Evolutionary conservation across 2,113 vertebrate species (phyloP).

Genomic region (Phoxinus phoxinus): DNA sequence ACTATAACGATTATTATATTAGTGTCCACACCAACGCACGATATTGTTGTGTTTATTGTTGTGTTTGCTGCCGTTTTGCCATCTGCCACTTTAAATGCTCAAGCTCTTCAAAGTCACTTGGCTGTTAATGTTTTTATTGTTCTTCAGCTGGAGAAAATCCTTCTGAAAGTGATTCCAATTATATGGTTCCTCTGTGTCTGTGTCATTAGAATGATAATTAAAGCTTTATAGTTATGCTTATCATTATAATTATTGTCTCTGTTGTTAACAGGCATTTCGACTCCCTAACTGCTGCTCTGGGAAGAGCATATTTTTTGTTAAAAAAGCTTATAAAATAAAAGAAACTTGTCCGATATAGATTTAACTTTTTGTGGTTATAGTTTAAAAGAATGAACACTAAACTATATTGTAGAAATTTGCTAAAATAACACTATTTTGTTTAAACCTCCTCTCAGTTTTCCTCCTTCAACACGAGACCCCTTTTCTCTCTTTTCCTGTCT

Average conservation of each 20-base stretch:
- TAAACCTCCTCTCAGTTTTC: not conserved
- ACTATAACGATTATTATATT: not conserved
- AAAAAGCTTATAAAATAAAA: not conserved
- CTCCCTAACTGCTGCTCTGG: not conserved
- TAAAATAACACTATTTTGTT: not conserved
- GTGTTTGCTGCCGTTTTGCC: too few relatives aligned
- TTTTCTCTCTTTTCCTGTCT: not conserved
- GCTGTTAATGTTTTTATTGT: too few relatives aligned
- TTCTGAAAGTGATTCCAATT: not conserved
- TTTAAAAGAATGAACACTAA: not conserved
- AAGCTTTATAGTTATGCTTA: not conserved
- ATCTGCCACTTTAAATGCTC: too few relatives aligned
- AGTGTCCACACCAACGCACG: too few relatives aligned
- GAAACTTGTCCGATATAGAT: not conserved
- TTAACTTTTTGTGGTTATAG: not conserved
- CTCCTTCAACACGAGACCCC: not conserved
- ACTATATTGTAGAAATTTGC: not conserved
- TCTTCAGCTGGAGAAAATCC: too few relatives aligned
- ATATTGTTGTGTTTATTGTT: too few relatives aligned
- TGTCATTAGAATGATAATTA: not conserved
- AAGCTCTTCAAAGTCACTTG: too few relatives aligned
- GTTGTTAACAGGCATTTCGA: not conserved
- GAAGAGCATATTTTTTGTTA: not conserved
- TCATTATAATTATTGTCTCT: not conserved
- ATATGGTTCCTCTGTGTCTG: not conserved